Evolutionary conservation across 2,113 vertebrate species (phyloP).

Genomic region (Ceratotherium simum): DNA sequence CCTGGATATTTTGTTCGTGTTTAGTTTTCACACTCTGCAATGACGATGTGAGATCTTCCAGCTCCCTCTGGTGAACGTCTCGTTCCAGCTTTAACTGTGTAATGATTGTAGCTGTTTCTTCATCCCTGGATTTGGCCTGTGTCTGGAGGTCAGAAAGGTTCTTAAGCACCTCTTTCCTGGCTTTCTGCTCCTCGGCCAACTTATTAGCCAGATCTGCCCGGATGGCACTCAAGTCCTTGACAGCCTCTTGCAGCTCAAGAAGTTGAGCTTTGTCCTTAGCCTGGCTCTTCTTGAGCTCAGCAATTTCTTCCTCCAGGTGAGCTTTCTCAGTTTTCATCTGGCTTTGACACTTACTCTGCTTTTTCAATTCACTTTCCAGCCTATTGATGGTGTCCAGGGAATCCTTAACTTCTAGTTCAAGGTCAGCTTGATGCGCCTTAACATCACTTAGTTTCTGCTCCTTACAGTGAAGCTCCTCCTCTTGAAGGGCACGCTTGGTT

Average conservation of each 20-base stretch:
- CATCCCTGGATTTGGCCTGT: constrained; percentile 84
- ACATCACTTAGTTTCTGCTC: constrained; percentile 91
- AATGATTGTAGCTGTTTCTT: constrained; percentile 88
- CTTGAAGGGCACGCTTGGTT: constrained; percentile 91
- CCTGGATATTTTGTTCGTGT: constrained; percentile 89
- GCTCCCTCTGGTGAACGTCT: constrained; percentile 91
- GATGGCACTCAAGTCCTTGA: constrained; percentile 89
- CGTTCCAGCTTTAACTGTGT: constrained; percentile 93
- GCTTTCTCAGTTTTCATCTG: constrained; percentile 90
- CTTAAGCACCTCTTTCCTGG: constrained; percentile 88
- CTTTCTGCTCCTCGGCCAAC: constrained; percentile 90
- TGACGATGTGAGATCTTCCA: constrained; percentile 87
- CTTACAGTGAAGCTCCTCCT: constrained; percentile 92
- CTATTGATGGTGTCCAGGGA: constrained; percentile 86
- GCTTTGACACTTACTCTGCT: constrained; percentile 85
- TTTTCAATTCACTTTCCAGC: constrained; percentile 88
- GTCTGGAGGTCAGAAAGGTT: constrained; percentile 86
- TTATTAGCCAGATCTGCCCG: constrained; percentile 89
- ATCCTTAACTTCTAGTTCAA: constrained; percentile 91
- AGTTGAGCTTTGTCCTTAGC: constrained; percentile 87
- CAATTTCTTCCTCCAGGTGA: constrained; percentile 87
- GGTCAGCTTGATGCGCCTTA: constrained; percentile 87
- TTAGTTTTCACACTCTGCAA: constrained; percentile 87
- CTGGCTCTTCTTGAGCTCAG: constrained; percentile 81
- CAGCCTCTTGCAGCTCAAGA: constrained; percentile 90